These are phyloP conservation scores for Coelinius sp. DNA, from an alignment of 2,888 invertebrate genomes.

Conservation along the genomic window DNA sequence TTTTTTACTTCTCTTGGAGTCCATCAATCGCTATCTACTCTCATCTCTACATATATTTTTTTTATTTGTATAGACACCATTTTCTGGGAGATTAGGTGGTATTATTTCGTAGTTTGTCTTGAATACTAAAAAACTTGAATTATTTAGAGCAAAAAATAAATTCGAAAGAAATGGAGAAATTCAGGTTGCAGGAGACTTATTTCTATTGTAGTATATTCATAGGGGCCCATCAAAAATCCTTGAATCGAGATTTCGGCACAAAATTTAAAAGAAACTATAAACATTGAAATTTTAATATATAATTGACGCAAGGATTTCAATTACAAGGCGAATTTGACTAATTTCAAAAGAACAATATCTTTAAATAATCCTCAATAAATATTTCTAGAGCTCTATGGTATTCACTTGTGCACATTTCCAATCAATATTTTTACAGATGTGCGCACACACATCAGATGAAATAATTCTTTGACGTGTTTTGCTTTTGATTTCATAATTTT, in stretches of 20 bases:
- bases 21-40: conserved; percentile 22
- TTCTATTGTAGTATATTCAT: too few species aligned
- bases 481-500: not conserved
- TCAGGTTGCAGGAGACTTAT: not conserved
- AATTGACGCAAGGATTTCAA: too few species aligned
- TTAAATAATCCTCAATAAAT: not conserved
- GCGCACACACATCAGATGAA: too few species aligned
- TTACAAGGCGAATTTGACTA: too few species aligned
- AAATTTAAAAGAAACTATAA: too few species aligned
- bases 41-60: conserved; percentile 20
- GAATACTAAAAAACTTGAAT: not conserved
- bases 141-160: not conserved
- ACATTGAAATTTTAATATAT: too few species aligned
- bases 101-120: not conserved
- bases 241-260: too few species aligned
- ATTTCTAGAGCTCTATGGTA: not conserved
- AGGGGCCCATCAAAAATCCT: too few species aligned
- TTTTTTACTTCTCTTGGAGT: conserved; percentile 23
- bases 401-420: not conserved
- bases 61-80: conserved; percentile 19
- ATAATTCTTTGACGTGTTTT: not conserved
- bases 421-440: too few species aligned
- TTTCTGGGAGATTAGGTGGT: conserved; percentile 6
- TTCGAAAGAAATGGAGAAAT: not conserved
- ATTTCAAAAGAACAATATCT: too few species aligned